Conservation (phyloP, 1,140 invertebrate genomes). For the Hormaphis cornu region DNA sequence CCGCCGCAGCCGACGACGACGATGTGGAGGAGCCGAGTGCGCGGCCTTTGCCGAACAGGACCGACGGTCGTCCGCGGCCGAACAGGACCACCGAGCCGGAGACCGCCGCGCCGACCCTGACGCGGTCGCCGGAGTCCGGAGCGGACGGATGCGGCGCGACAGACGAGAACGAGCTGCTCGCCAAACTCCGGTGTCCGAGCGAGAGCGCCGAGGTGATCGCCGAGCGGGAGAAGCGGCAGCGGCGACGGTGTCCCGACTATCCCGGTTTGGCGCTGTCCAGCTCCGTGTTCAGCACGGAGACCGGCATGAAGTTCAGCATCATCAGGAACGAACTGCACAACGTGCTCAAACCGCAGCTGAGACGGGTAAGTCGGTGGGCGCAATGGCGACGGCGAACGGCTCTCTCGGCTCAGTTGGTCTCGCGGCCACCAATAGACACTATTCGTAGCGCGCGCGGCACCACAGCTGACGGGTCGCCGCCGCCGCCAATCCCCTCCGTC, state of each 20-base stretch:
- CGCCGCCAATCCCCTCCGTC: background rate
- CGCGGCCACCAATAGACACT: too few relatives aligned
- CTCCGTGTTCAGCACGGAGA: slow-evolving; percentile 90
- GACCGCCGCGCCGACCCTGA: background rate
- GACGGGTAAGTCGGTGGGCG: slow-evolving; percentile 68
- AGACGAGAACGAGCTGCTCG: slow-evolving; percentile 64
- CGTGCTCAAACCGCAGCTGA: slow-evolving; percentile 90
- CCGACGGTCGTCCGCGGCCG: background rate
- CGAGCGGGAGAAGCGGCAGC: slow-evolving; percentile 62
- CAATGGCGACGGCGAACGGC: background rate
- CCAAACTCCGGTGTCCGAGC: slow-evolving; percentile 73
- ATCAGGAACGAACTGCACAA: slow-evolving; percentile 95
- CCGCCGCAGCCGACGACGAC: too few relatives aligned
- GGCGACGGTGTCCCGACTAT: slow-evolving; percentile 71
- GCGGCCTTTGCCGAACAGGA: background rate
- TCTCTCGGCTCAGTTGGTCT: background rate
- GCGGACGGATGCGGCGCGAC: slow-evolving; percentile 46
- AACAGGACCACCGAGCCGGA: background rate
- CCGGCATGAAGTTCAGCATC: slow-evolving; percentile 94
- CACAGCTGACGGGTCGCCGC: slow-evolving; percentile 23
- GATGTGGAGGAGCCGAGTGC: too few relatives aligned
- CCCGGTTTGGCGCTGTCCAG: slow-evolving; percentile 81
- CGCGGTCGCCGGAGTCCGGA: slow-evolving; percentile 29
- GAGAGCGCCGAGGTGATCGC: slow-evolving; percentile 77
- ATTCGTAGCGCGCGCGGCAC: slow-evolving; percentile 14